Conservation (phyloP, 2,888 invertebrate genomes). For the Sphecodes monilicornis region DNA sequence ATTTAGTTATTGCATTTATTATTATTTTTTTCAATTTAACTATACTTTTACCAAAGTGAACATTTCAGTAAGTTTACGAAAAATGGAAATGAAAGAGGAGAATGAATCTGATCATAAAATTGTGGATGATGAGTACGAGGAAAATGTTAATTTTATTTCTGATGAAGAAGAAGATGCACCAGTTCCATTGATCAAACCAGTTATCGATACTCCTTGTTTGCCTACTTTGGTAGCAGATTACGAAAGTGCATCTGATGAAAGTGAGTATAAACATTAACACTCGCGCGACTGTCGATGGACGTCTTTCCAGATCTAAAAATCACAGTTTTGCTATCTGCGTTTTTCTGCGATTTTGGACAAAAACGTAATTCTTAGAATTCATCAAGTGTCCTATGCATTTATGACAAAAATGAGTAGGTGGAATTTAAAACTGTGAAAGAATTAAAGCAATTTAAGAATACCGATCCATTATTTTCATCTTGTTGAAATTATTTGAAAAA, state of each 20-base stretch:
- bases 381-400: too few relatives aligned
- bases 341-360: too few relatives aligned
- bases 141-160: constrained; percentile 56
- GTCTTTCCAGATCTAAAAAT: too few relatives aligned
- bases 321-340: too few relatives aligned
- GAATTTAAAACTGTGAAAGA: too few relatives aligned
- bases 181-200: constrained; percentile 4
- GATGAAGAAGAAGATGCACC: constrained; percentile 67
- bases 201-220: constrained; percentile 40
- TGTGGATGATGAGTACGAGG: constrained; percentile 7
- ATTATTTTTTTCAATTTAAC: constrained; percentile 5
- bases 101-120: constrained; percentile 1
- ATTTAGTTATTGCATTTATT: constrained; percentile 15
- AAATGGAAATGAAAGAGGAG: constrained; percentile 17
- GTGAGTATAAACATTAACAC: constrained; percentile 57
- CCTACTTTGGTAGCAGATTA: constrained; percentile 79
- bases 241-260: constrained; percentile 76
- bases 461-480: too few relatives aligned
- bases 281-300: too few relatives aligned
- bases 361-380: too few relatives aligned
- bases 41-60: not conserved
- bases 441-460: too few relatives aligned
- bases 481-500: too few relatives aligned
- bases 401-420: too few relatives aligned
- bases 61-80: constrained; percentile 40